Base-by-base conservation (phyloP, 2,113 vertebrate genomes). In the Hydropotes inermis region DNA sequence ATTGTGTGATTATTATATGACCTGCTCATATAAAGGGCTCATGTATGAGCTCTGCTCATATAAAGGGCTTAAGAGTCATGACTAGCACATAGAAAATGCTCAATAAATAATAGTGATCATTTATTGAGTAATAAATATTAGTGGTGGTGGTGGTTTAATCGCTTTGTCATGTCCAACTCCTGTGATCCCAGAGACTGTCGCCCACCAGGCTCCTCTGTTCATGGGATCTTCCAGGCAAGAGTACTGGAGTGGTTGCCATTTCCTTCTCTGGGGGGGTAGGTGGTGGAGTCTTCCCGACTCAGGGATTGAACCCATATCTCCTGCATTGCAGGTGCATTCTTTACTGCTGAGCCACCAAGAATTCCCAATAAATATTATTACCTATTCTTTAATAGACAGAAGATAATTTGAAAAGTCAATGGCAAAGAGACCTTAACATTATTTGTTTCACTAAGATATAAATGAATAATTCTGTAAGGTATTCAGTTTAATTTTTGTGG, bases 231-330 rank as follows among this genome's bases (percentile, higher is more conserved):
- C 70, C 39, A 76, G 70, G 70, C 70, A 76, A 76, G 70, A 76
- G 70, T 15, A 12, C 39, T 39, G 39, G 39, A 4, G 39, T 39
- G 39, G 70, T 7, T 43, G 70, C 39, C 23, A 43, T 43, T 76
- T 43, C 21, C 39, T 76, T 43, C 6, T 43, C 70, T 0, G 0
- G 55, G n/a, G n/a, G n/a, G n/a, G n/a, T n/a, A n/a, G n/a, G n/a
- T n/a, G n/a, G n/a, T 67, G 64, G 64, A 21, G 39, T 43, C 70
- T 76, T 76, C 70, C 39, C 0, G 1, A 27, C 39, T 19, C 23
- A 43, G 70, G 70, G 70, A 76, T 15, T 76, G 23, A 76, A 43
- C 12, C 36, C 12, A 2, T 43, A 27, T 76, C 39, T 76, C 23
- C 70, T 43, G 23, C 70, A 43, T 76, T 76, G 39, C 23, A 76